Percentiles rank a stretch among this genome's conserved stretches.
phyloP scores from a whole-genome alignment of 2,797 vertebrate species.

The Phataginus tetradactyla region DNA sequence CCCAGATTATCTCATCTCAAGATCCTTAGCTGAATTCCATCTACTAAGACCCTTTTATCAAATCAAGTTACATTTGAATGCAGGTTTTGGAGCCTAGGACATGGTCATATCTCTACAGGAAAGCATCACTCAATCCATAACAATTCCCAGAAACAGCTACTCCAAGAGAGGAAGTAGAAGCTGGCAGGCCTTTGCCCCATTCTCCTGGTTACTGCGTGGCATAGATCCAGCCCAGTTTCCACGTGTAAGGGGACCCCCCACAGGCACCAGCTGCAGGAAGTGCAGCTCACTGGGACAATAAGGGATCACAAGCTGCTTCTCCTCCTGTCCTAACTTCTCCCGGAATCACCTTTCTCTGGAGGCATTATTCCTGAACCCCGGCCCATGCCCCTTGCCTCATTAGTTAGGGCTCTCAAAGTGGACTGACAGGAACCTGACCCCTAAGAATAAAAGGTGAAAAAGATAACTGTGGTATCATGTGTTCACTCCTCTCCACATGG shows the following conservation, averaged over 20 bases:
- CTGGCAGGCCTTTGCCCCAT: neutral
- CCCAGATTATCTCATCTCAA: neutral
- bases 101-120: neutral
- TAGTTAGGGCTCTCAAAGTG: neutral
- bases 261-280: fast-evolving
- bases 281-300: fast-evolving
- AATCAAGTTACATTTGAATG: neutral
- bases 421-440: too few species aligned
- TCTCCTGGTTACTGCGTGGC: neutral
- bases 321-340: neutral
- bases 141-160: neutral
- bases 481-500: neutral
- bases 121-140: neutral
- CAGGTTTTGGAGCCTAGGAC: neutral
- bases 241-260: too few species aligned
- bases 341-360: neutral
- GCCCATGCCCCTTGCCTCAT: fast-evolving
- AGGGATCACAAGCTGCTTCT: neutral
- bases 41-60: neutral
- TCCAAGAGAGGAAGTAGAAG: neutral
- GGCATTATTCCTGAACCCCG: neutral
- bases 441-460: neutral
- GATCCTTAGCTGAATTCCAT: neutral
- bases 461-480: neutral
- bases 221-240: neutral